Evolutionary conservation across 2,888 invertebrate species (phyloP).

Genomic region (Cremastinae sp.): DNA sequence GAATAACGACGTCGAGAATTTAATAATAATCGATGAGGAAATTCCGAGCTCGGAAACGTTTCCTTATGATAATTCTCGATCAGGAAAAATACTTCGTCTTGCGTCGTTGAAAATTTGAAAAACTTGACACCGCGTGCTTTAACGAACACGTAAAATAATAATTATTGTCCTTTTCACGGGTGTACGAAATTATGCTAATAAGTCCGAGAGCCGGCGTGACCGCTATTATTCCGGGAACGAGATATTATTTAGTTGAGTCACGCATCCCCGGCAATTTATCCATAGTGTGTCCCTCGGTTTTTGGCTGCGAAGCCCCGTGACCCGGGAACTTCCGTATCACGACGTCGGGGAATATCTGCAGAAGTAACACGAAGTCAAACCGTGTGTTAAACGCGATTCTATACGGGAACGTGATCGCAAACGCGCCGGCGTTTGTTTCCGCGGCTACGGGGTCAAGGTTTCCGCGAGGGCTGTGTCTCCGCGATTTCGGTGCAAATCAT

Average conservation of each 20-base stretch:
- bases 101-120: too few relatives aligned
- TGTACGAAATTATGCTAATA: constrained; percentile 73
- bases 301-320: constrained; percentile 31
- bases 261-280: constrained; percentile 67
- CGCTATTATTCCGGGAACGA: constrained; percentile 66
- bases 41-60: too few relatives aligned
- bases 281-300: constrained; percentile 45
- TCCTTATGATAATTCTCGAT: too few relatives aligned
- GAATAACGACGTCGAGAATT: too few relatives aligned
- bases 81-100: too few relatives aligned
- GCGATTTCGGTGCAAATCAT: constrained; percentile 33
- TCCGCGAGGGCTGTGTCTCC: constrained; percentile 43
- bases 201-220: constrained; percentile 22
- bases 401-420: constrained; percentile 30
- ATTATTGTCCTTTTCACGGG: too few relatives aligned
- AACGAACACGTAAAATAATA: too few relatives aligned
- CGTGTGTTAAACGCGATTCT: constrained; percentile 32
- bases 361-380: neutral
- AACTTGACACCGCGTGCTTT: too few relatives aligned
- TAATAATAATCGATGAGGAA: too few relatives aligned
- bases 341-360: constrained; percentile 6
- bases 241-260: constrained; percentile 71
- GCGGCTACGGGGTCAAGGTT: constrained; percentile 69
- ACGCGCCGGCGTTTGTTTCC: constrained; percentile 57
- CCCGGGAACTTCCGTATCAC: constrained; percentile 19